Evolutionary conservation across 2,113 vertebrate species (phyloP), one percentile per base, ranked within the genome.

Genomic region (Miniopterus natalensis): DNA sequence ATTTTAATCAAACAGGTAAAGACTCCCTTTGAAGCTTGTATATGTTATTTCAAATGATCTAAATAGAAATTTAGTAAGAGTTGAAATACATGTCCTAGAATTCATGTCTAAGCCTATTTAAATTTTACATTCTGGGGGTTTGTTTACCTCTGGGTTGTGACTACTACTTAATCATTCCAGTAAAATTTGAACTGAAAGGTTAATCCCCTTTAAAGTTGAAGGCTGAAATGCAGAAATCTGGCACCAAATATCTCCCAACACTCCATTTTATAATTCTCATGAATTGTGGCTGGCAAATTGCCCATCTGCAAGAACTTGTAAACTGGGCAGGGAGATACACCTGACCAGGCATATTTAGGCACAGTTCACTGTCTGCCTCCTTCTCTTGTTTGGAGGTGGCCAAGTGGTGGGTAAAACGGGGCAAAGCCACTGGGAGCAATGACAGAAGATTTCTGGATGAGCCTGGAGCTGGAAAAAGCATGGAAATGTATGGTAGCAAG

Each of bases 111-210:
- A 65, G 31, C n/a, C 40, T 65, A 14, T 90, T 75, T 42, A 75
- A 81, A 78, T 31, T 53, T 42, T 57, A 31, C 10, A 10, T 79
- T 15, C 53, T 51, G 27, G 42, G 36, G 36, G 25, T 51, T 9
- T 55, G n/a, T 59, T 93, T 91, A 70, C 55, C 18, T 23, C 29
- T 90, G 77, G 70, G 59, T 88, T 91, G 65, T 77, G 29, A 90
- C 14, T 8, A 29, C 53, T 25, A 23, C 29, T 88, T 79, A 74
- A 68, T 84, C 66, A 49, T 70, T n/a, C 42, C 45, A 80, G 29
- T 70, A 83, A 86, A 11, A 80, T 45, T 27, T 79, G 51, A 57
- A 45, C 36, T 45, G 75, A 92, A 79, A 85, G 45, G 27, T 45
- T 75, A 77, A 6, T 70, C 12, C 21, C 55, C 49, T 84, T 59